Conservation (phyloP, 2,797 vertebrate species). For the Ceryle rudis region DNA sequence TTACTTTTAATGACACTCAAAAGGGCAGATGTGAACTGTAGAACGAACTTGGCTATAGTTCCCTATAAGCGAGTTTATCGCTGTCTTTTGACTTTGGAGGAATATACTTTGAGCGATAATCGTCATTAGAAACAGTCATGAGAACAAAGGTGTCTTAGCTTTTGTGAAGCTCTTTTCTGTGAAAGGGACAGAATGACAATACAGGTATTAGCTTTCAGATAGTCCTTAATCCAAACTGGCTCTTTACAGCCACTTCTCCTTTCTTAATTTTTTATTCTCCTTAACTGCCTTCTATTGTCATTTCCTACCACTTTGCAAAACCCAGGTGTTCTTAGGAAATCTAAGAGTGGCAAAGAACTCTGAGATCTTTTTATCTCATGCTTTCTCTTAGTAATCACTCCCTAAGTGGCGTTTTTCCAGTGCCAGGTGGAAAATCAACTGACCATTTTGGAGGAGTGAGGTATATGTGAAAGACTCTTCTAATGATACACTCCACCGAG, state of each 20-base stretch:
- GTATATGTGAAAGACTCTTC: background rate
- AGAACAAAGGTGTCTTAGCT: background rate
- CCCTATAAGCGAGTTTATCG: background rate
- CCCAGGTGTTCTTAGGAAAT: background rate
- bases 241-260: background rate
- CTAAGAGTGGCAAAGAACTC: background rate
- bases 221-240: background rate
- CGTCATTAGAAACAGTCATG: background rate
- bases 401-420: background rate
- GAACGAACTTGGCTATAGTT: background rate
- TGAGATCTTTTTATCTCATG: background rate
- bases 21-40: background rate
- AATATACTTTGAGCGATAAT: background rate
- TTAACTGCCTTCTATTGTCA: background rate
- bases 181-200: background rate
- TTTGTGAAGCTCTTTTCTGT: background rate
- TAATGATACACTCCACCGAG: conserved; percentile 24
- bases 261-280: background rate
- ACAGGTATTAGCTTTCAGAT: background rate
- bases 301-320: background rate
- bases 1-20: background rate
- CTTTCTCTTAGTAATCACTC: background rate
- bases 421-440: conserved; percentile 26
- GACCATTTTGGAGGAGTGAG: background rate
- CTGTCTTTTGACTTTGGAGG: background rate